These are phyloP conservation scores for Prunella fulvescens DNA, from an alignment of 2,113 vertebrate genomes.

Conservation along the genomic window DNA sequence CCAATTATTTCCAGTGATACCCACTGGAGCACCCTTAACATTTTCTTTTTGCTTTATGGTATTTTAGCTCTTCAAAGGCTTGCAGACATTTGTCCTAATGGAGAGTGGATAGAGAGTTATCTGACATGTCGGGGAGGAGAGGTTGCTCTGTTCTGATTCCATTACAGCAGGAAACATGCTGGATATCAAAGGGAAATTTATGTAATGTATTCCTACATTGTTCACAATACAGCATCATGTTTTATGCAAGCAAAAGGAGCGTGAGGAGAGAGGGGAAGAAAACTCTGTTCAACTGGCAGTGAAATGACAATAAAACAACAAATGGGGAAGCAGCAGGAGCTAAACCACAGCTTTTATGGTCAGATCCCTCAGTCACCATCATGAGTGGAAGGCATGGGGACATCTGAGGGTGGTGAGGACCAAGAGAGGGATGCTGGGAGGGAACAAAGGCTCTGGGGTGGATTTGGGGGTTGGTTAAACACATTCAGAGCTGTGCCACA, in stretches of 20 bases:
- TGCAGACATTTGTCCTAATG: slow-evolving; percentile 69
- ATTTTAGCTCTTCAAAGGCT: slow-evolving; percentile 56
- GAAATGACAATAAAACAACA: slow-evolving; percentile 65
- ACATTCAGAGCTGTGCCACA: neutral
- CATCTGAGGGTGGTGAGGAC: neutral
- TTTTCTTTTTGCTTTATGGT: slow-evolving; percentile 52
- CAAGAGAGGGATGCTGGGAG: neutral
- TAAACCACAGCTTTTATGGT: slow-evolving; percentile 46
- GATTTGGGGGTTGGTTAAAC: neutral
- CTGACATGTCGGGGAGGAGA: slow-evolving; percentile 55
- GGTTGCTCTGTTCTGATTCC: slow-evolving; percentile 68
- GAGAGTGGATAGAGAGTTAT: slow-evolving; percentile 65
- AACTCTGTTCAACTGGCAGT: slow-evolving; percentile 41
- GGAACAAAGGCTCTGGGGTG: neutral
- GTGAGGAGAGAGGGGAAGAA: slow-evolving; percentile 26
- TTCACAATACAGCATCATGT: slow-evolving; percentile 69
- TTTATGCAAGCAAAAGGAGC: slow-evolving; percentile 73
- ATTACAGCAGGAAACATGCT: slow-evolving; percentile 73
- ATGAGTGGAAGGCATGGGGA: neutral
- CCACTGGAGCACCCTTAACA: slow-evolving; percentile 48
- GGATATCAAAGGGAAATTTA: slow-evolving; percentile 78
- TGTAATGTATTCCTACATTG: slow-evolving; percentile 78
- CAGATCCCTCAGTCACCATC: neutral
- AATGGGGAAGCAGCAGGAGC: slow-evolving; percentile 48
- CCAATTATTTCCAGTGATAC: slow-evolving; percentile 52